Conservation (phyloP, 2,888 invertebrate genomes). For the Lithophane socia region DNA sequence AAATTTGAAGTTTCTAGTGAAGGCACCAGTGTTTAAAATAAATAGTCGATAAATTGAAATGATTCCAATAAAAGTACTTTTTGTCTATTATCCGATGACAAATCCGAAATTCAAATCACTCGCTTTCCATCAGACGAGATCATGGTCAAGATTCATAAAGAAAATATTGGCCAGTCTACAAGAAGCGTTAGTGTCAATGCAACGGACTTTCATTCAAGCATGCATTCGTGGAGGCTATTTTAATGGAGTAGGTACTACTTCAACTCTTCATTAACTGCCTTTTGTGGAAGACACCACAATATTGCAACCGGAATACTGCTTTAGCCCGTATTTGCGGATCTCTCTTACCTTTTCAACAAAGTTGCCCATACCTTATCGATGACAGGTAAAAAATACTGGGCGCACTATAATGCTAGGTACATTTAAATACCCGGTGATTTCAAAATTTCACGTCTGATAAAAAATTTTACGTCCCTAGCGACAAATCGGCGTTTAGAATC, state of each 20-base stretch:
- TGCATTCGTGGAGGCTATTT: not conserved
- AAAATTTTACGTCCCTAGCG: not conserved
- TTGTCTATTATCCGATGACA: not conserved
- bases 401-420: not conserved
- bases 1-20: slow-evolving; percentile 50
- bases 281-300: too few relatives aligned
- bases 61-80: too few relatives aligned
- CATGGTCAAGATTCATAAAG: not conserved
- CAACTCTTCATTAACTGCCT: not conserved
- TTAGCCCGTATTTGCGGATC: too few relatives aligned
- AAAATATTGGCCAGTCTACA: not conserved
- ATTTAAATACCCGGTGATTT: too few relatives aligned
- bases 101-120: not conserved
- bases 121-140: not conserved
- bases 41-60: slow-evolving; percentile 20
- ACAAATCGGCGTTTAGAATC: not conserved
- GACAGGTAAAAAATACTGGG: not conserved
- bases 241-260: not conserved
- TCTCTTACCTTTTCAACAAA: too few relatives aligned
- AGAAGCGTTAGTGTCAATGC: not conserved
- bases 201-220: not conserved
- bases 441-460: too few relatives aligned
- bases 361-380: not conserved
- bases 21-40: not conserved
- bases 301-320: too few relatives aligned